Evolutionary conservation across 2,888 invertebrate species (phyloP).

Genomic region (Leucozona laternaria): DNA sequence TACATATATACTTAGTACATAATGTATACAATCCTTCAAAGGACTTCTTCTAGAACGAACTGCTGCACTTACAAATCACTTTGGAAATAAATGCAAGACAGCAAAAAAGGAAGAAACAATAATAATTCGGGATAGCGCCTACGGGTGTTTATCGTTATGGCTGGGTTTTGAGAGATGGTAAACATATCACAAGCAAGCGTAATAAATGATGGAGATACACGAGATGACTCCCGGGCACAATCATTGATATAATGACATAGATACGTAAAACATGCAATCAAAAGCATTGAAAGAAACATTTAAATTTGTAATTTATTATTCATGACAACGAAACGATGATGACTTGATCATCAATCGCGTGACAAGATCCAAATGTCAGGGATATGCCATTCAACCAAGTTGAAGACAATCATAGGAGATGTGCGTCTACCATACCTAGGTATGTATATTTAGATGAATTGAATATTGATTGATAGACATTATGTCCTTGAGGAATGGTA

Average conservation of each 20-base stretch:
- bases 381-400: slow-evolving; percentile 1
- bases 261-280: slow-evolving; percentile 50
- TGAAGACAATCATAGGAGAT: slow-evolving; percentile 29
- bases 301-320: slow-evolving; percentile 73
- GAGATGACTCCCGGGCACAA: slow-evolving; percentile 53
- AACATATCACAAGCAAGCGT: slow-evolving; percentile 10
- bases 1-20: background rate
- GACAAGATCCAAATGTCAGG: slow-evolving; percentile 42
- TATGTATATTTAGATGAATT: no score
- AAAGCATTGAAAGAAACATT: slow-evolving; percentile 55
- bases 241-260: slow-evolving; percentile 59
- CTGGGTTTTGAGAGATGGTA: slow-evolving; percentile 46
- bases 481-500: slow-evolving; percentile 13
- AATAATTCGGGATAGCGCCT: slow-evolving; percentile 55
- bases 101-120: slow-evolving; percentile 43
- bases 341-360: slow-evolving; percentile 68
- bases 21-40: background rate
- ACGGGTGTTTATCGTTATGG: slow-evolving; percentile 54
- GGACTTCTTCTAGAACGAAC: slow-evolving; percentile 22
- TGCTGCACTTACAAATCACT: slow-evolving; percentile 73
- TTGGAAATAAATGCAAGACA: slow-evolving; percentile 34
- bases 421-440: background rate
- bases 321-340: slow-evolving; percentile 64
- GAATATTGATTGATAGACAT: slow-evolving; percentile 62
- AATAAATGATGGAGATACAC: background rate